phyloP scores from a whole-genome alignment of 2,797 vertebrate genomes.

The Pangasius mekongensis region DNA sequence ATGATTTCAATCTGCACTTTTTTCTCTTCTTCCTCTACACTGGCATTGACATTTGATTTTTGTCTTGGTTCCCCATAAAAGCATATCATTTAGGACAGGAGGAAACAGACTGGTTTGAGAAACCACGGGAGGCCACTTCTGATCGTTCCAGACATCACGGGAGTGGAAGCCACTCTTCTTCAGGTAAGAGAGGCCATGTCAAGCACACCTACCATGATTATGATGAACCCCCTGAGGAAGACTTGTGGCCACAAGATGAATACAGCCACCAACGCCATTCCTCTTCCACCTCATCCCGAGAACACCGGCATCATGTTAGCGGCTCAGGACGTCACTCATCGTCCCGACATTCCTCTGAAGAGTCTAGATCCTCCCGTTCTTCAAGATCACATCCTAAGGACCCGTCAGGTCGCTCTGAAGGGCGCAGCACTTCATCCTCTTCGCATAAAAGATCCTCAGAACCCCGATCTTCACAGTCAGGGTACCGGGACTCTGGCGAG shows the following conservation, averaged over 20 bases:
- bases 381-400: conserved; percentile 90
- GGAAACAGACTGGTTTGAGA: conserved; percentile 99
- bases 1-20: conserved; percentile 80
- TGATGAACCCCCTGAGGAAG: conserved; percentile 93
- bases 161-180: conserved; percentile 84
- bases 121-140: conserved; percentile 91
- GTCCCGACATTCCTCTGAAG: conserved; percentile 86
- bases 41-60: conserved; percentile 79
- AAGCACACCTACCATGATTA: conserved; percentile 97
- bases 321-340: conserved; percentile 87
- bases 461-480: conserved; percentile 73
- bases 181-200: conserved; percentile 86
- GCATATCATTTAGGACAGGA: conserved; percentile 99
- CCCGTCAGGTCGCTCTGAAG: conserved; percentile 79
- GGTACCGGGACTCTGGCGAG: conserved; percentile 83
- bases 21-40: conserved; percentile 45
- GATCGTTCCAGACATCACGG: conserved; percentile 93
- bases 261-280: conserved; percentile 83
- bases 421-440: conserved; percentile 77
- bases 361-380: conserved; percentile 83
- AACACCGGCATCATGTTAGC: conserved; percentile 89
- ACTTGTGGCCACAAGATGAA: conserved; percentile 86
- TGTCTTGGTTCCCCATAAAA: conserved; percentile 90
- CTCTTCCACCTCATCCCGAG: conserved; percentile 81
- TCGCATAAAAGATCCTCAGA: conserved; percentile 85